Evolutionary conservation across 2,888 invertebrate genomes (phyloP), one percentile per base, ranked within the genome.

Genomic region (Parnassius mnemosyne): DNA sequence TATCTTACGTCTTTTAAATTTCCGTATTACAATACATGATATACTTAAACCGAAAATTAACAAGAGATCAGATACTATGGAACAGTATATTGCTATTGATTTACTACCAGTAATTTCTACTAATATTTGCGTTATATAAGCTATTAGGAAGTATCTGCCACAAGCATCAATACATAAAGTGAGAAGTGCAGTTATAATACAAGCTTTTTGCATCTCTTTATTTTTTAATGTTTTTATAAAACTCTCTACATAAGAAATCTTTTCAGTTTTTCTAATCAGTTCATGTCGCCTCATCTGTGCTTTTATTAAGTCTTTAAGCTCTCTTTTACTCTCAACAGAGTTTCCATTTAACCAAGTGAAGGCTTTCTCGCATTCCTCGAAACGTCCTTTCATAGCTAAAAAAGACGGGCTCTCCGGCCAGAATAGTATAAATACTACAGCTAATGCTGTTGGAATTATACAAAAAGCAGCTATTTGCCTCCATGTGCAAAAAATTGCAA

Each of bases 281-380:
- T 63, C 55, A 1, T 25, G 25, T 49, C 57, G 69, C 5, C 70
- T 53, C 43, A 34, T 63, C 61, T 74, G 71, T 12, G 66, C 65
- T 10, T 58, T 49, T 49, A 68, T 69, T 53, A 67, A 61, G 20
- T 71, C 66, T 3, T 71, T 53, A 13, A 80, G 58, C n/a, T 78
- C 75, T 16, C 61, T 69, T 52, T 68, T 61, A 13, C 69, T 74
- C 41, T 69, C 60, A 1, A 34, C 20, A 0, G 72, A 65, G 47
- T 60, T 59, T 42, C 78, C 80, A 20, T 74, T 59, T 0, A 80
- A 57, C 75, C 75, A 80, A 13, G 62, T 54, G 54, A 73, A 80
- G 1, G 77, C 68, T 34, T 68, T 65, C 52, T 74, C 67, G 53
- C 76, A 77, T 25, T 79, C 78, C 3, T 66, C 65, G 62, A 73